Percentiles rank a stretch among this genome's conserved stretches.
These are phyloP conservation scores for Catagonus wagneri DNA, from an alignment of 2,113 vertebrate species.

Conservation along the genomic window DNA sequence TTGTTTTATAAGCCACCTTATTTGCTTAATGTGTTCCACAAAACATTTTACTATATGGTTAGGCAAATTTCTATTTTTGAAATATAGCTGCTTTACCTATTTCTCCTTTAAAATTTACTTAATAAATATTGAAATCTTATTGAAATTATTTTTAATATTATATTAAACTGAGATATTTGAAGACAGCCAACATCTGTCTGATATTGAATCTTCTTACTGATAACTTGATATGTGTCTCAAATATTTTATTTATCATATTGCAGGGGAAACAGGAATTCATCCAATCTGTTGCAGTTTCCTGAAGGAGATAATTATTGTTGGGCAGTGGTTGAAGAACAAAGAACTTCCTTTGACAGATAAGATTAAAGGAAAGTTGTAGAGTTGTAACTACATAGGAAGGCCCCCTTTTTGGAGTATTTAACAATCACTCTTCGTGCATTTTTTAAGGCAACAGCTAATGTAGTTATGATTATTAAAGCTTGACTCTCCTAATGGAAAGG, in stretches of 20 bases:
- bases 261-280: not conserved
- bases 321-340: not conserved
- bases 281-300: not conserved
- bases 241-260: not conserved
- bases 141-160: not conserved
- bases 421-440: not conserved
- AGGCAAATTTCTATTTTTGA: not conserved
- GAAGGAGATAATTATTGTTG: not conserved
- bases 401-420: not conserved
- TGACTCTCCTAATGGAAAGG: not conserved
- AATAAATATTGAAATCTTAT: not conserved
- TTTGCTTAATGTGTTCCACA: not conserved
- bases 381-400: not conserved
- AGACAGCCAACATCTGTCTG: not conserved
- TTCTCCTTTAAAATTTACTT: not conserved
- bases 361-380: not conserved
- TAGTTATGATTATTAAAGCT: not conserved
- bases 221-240: not conserved
- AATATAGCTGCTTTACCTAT: not conserved
- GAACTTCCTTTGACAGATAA: not conserved
- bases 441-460: not conserved
- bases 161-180: not conserved
- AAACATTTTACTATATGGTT: not conserved
- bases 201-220: not conserved
- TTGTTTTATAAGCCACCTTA: not conserved